Base-by-base conservation (phyloP, 2,113 vertebrate species). In the Macrotus californicus region DNA sequence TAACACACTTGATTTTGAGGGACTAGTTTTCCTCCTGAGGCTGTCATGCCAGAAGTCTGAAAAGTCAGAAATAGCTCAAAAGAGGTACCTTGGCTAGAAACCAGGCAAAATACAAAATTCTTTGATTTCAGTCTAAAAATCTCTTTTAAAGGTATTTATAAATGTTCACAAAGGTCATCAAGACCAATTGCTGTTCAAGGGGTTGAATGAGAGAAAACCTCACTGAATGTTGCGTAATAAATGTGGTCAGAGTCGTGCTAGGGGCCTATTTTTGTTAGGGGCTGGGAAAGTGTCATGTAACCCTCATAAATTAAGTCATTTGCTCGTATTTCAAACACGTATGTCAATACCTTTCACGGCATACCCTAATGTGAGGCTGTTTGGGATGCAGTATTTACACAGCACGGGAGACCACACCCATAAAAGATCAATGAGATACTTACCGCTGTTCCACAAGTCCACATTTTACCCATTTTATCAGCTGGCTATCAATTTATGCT, bases 1-100 rank as follows among this genome's bases (percentile, higher is more conserved):
- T 31, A 80, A 75, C 59, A 81, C 88, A 82, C 43, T 93, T 93
- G 76, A 90, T 54, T 97, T 61, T 56, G 43, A 81, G 9, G 41
- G 69, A 21, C 31, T 41, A 9, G 24, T 67, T 85, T 90, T 70
- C 8, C 14, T 87, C 67, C n/a, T 56, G 34, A 94, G 34, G 7
- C 7, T 85, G 16, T 41, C 56, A 48, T 21, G 69, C 10, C 69
- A 86, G 93, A 94, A 48, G 7, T 91, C 91, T 19, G 66, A 91
- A 92, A 88, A 73, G 36, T 41, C 39, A 91, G 61, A 86, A 83
- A 43, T 73, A 72, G n/a, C 21, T 90, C 67, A 59, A 48, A 69
- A 69, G 54, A 89, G 24, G 34, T 41, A 70, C n/a, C 15, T 72
- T 75, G 29, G 10, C 34, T 29, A 94, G 46, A 36, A 95, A 94